Percentiles rank a stretch among this genome's conserved stretches.
Conservation (phyloP, 1,140 invertebrate species). For the Polyergus mexicanus region DNA sequence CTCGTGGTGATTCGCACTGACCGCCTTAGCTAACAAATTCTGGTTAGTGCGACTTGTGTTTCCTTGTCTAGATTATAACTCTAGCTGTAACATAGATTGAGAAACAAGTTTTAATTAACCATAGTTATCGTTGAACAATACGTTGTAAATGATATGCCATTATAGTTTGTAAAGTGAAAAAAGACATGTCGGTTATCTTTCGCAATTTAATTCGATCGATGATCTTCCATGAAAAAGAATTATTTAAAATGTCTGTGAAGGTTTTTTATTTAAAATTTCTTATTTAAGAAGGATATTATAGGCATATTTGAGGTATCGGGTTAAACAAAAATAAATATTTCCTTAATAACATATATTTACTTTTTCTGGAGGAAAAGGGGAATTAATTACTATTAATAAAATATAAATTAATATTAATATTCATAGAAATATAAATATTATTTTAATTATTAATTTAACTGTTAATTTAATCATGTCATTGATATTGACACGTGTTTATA, state of each 20-base stretch:
- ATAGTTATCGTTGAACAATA: slow-evolving; percentile 23
- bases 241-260: neutral
- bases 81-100: slow-evolving; percentile 53
- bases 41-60: slow-evolving; percentile 41
- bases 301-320: neutral
- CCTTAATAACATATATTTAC: neutral
- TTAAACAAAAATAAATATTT: slow-evolving; percentile 15
- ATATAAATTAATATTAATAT: slow-evolving; percentile 14
- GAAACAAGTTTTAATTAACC: slow-evolving; percentile 51
- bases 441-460: no score
- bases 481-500: slow-evolving; percentile 6
- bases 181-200: neutral
- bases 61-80: slow-evolving; percentile 58
- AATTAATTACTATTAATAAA: slow-evolving; percentile 8
- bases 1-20: slow-evolving; percentile 43
- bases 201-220: neutral
- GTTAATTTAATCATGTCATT: slow-evolving; percentile 37
- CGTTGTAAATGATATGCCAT: slow-evolving; percentile 4
- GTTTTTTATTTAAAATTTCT: neutral
- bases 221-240: neutral
- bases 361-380: neutral
- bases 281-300: neutral
- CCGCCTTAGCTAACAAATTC: slow-evolving; percentile 54
- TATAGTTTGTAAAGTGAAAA: slow-evolving; percentile 9
- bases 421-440: slow-evolving; percentile 3